phyloP scores from a whole-genome alignment of 1,140 invertebrate species.

The Drosophila ogumai region DNA sequence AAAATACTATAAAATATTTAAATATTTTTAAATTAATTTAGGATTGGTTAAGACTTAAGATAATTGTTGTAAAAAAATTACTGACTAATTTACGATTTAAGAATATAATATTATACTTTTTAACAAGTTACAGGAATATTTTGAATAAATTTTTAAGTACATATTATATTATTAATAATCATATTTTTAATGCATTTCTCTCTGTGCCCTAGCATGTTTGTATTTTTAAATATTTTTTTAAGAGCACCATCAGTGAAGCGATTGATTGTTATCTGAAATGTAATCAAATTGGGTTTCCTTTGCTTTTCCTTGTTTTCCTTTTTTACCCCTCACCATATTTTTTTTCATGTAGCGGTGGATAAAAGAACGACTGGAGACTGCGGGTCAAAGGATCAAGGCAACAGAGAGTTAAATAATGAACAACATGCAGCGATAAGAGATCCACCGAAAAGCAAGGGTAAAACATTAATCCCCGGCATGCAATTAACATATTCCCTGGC shows the following conservation, averaged over 20 bases:
- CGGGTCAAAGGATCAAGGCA: slow-evolving; percentile 73
- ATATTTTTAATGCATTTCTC: slow-evolving; percentile 10
- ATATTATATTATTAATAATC: not conserved
- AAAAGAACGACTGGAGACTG: slow-evolving; percentile 63
- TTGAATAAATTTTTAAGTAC: too few relatives aligned
- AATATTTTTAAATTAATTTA: too few relatives aligned
- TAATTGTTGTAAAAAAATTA: too few relatives aligned
- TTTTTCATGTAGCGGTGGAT: slow-evolving; percentile 49
- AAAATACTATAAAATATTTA: too few relatives aligned
- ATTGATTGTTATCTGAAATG: slow-evolving; percentile 79
- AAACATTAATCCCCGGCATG: slow-evolving; percentile 25
- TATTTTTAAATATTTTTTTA: slow-evolving; percentile 25
- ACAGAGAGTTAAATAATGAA: slow-evolving; percentile 61
- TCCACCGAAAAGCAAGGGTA: slow-evolving; percentile 23
- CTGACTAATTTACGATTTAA: too few relatives aligned
- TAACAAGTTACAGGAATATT: too few relatives aligned
- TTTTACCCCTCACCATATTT: not conserved
- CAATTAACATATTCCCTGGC: slow-evolving; percentile 76
- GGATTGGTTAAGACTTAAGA: too few relatives aligned
- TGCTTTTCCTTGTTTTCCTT: slow-evolving; percentile 32
- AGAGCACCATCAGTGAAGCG: slow-evolving; percentile 45
- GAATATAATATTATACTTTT: too few relatives aligned
- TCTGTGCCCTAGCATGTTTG: slow-evolving; percentile 11
- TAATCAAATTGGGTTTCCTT: slow-evolving; percentile 77
- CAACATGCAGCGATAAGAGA: slow-evolving; percentile 68